These are phyloP conservation scores for Cephalopterus ornatus DNA, from an alignment of 2,113 vertebrate species.

Conservation along the genomic window DNA sequence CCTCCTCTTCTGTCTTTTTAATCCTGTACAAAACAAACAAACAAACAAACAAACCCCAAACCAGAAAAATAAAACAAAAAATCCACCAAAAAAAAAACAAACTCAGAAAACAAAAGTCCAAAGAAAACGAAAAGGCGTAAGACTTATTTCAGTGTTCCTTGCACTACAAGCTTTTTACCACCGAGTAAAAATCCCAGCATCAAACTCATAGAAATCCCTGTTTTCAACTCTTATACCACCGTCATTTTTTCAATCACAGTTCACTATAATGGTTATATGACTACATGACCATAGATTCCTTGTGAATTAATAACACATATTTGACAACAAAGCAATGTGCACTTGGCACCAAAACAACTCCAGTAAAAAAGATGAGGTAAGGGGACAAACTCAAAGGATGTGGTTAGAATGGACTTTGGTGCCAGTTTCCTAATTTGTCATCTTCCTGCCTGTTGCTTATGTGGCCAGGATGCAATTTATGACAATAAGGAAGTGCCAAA, in stretches of 20 bases:
- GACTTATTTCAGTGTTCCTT: background rate
- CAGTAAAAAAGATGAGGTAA: constrained; percentile 44
- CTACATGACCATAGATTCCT: background rate
- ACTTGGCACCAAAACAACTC: constrained; percentile 11
- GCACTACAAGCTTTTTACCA: background rate
- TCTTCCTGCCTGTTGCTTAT: background rate
- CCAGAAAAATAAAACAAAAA: background rate
- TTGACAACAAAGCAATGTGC: background rate
- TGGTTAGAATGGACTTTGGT: background rate
- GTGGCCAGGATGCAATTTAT: constrained; percentile 33
- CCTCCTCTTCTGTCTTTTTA: background rate
- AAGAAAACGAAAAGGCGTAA: background rate
- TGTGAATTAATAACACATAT: background rate
- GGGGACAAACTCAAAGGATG: constrained; percentile 21
- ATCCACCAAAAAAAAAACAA: background rate
- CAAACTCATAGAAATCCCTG: background rate
- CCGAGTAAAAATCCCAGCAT: background rate
- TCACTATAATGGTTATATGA: background rate
- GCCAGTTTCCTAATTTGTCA: constrained; percentile 39
- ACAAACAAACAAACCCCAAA: background rate
- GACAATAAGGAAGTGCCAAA: constrained; percentile 16
- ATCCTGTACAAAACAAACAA: background rate
- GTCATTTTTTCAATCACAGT: background rate
- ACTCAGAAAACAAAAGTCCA: background rate
- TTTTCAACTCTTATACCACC: background rate